Percentiles rank a stretch among this genome's conserved stretches.
Conservation (phyloP, 2,797 vertebrate species). For the Mormyrops attenuatus region DNA sequence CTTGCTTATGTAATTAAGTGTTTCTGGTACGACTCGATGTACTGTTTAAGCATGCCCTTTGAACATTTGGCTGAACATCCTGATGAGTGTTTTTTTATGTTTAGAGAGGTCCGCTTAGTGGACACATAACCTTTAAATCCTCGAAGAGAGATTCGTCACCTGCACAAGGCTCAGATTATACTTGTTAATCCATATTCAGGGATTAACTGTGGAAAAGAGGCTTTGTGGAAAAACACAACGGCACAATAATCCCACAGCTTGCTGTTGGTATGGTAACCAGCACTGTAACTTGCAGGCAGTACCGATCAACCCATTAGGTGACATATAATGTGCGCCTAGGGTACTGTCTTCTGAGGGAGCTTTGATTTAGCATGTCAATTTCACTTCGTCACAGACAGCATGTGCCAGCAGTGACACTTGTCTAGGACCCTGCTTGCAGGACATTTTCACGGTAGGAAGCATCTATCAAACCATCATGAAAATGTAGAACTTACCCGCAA, state of each 20-base stretch:
- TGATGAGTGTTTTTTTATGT: background rate
- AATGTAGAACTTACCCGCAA: conserved; percentile 65
- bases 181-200: background rate
- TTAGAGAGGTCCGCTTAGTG: background rate
- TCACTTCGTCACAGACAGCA: background rate
- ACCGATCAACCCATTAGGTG: background rate
- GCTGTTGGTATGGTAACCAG: background rate
- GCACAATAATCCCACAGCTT: background rate
- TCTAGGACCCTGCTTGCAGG: background rate
- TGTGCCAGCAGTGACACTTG: background rate
- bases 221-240: background rate
- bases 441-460: background rate
- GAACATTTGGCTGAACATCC: background rate
- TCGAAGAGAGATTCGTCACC: background rate
- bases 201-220: background rate
- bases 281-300: background rate
- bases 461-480: background rate
- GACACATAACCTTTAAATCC: background rate
- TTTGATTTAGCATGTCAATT: background rate
- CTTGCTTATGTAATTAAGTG: background rate
- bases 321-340: background rate
- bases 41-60: background rate
- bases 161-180: background rate
- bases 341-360: background rate
- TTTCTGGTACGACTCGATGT: background rate